A percentile compares a stretch with the other conserved stretches of the same genome.
Conservation (phyloP, 2,888 invertebrate genomes). For the Drosophila atroscutellata region DNA sequence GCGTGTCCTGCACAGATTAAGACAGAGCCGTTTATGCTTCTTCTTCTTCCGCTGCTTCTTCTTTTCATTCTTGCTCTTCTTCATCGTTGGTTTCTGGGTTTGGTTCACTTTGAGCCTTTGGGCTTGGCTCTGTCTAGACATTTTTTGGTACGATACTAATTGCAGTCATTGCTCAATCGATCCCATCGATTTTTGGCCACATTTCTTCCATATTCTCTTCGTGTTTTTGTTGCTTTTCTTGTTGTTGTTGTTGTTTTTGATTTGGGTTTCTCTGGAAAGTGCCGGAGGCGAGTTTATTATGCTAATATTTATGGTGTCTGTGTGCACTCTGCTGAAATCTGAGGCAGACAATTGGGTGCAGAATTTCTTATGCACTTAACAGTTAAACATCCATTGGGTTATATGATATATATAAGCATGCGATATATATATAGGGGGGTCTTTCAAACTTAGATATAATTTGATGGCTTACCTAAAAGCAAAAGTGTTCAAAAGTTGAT, state of each 20-base stretch:
- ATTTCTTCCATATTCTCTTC: conserved; percentile 7
- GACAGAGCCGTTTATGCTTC: conserved; percentile 9
- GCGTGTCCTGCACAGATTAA: conserved; percentile 79
- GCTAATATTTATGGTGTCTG: conserved; percentile 63
- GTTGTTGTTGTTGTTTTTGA: conserved; percentile 5
- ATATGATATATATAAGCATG: background rate
- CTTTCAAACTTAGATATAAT: background rate
- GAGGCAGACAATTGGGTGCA: conserved; percentile 22
- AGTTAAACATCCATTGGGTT: conserved; percentile 24
- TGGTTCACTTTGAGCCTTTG: conserved; percentile 20
- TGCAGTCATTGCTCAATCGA: conserved; percentile 76
- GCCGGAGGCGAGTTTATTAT: conserved; percentile 56
- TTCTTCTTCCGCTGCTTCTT: conserved; percentile 12
- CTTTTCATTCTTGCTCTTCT: background rate
- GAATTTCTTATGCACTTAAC: conserved; percentile 48
- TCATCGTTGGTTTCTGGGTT: conserved; percentile 9
- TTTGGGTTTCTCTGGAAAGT: conserved; percentile 66
- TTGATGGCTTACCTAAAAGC: conserved; percentile 41
- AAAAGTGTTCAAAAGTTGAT: background rate
- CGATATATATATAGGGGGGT: background rate
- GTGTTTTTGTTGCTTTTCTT: background rate
- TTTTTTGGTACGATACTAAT: conserved; percentile 64
- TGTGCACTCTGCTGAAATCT: conserved; percentile 25
- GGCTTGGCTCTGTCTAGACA: conserved; percentile 71
- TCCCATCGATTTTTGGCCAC: conserved; percentile 41